Conservation (phyloP, 2,888 invertebrate genomes). For the Schizaphis graminum region DNA sequence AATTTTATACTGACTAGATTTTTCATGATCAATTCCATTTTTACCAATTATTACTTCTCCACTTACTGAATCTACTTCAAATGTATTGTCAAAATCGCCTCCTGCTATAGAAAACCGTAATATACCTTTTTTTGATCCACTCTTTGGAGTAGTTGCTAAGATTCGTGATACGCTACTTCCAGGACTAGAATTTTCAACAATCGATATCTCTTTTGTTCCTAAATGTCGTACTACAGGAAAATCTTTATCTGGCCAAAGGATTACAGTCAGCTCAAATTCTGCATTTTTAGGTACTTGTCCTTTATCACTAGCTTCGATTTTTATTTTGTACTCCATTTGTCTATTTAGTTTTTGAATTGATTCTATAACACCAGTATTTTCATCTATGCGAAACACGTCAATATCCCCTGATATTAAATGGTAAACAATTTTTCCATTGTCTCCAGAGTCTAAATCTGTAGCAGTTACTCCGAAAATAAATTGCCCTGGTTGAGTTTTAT, state of each 20-base stretch:
- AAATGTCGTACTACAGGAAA: slow-evolving; percentile 85
- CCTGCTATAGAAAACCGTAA: slow-evolving; percentile 89
- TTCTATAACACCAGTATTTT: slow-evolving; percentile 88
- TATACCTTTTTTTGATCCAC: slow-evolving; percentile 77
- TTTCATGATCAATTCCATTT: slow-evolving; percentile 88
- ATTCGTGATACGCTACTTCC: slow-evolving; percentile 84
- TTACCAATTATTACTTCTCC: slow-evolving; percentile 86
- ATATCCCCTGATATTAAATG: slow-evolving; percentile 83
- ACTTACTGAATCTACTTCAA: slow-evolving; percentile 82
- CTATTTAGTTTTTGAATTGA: slow-evolving; percentile 77
- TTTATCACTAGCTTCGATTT: slow-evolving; percentile 86
- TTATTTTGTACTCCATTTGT: slow-evolving; percentile 75
- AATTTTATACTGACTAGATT: slow-evolving; percentile 85
- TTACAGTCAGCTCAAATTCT: slow-evolving; percentile 82
- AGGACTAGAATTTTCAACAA: slow-evolving; percentile 85
- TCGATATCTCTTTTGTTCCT: slow-evolving; percentile 80
- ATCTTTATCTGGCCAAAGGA: slow-evolving; percentile 81
- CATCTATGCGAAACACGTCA: slow-evolving; percentile 83
- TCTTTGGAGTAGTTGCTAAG: slow-evolving; percentile 85
- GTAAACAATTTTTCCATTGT: slow-evolving; percentile 86
- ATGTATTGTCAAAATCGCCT: slow-evolving; percentile 92
- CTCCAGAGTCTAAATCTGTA: slow-evolving; percentile 84
- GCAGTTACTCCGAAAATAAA: slow-evolving; percentile 94
- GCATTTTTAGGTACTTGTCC: slow-evolving; percentile 80
- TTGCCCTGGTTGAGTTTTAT: slow-evolving; percentile 80